phyloP scores from a whole-genome alignment of 2,888 invertebrate species.

The Nomada ferruginata region DNA sequence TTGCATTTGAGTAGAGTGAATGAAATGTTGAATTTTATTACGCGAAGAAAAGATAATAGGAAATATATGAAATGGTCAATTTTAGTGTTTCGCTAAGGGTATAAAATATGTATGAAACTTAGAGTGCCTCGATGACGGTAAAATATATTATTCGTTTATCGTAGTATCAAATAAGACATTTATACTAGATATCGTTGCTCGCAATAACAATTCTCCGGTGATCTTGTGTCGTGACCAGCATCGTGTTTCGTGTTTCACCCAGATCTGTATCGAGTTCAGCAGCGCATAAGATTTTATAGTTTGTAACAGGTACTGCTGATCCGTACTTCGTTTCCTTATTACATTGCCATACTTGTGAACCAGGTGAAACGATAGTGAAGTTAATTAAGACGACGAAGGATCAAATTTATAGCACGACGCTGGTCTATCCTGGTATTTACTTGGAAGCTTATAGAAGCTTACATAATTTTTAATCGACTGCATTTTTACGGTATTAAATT shows the following conservation, averaged over 20 bases:
- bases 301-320: background rate
- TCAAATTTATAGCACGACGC: background rate
- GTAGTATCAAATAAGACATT: background rate
- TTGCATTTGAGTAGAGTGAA: too few species aligned
- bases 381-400: background rate
- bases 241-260: background rate
- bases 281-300: conserved; percentile 4
- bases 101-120: too few species aligned
- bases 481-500: too few species aligned
- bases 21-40: too few species aligned
- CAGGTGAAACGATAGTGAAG: conserved; percentile 2
- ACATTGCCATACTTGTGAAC: background rate
- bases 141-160: conserved; percentile 2
- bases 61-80: too few species aligned
- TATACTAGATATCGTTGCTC: background rate
- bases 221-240: background rate
- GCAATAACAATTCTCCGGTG: background rate
- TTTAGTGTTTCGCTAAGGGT: too few species aligned
- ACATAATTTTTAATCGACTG: too few species aligned
- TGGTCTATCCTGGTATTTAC: background rate
- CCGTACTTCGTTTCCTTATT: background rate
- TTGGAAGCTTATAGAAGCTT: background rate
- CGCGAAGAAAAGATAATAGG: too few species aligned
- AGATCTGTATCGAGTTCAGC: conserved; percentile 5
- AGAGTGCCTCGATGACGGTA: background rate